These are phyloP conservation scores for Cromileptes altivelis DNA, from an alignment of 2,113 vertebrate species.

Conservation along the genomic window DNA sequence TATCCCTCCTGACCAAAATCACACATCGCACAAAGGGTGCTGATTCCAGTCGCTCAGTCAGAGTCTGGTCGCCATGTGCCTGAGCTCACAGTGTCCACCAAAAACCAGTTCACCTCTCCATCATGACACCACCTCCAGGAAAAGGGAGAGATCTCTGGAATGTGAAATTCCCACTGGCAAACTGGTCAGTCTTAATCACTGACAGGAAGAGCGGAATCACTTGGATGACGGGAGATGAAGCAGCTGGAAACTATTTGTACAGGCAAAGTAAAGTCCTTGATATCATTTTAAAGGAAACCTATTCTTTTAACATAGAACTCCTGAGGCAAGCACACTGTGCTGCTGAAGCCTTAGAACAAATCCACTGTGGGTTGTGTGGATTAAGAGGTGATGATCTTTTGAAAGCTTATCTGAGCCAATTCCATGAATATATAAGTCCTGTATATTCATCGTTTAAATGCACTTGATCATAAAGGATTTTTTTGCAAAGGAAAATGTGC, in stretches of 20 bases:
- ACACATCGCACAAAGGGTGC: neutral
- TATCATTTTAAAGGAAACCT: neutral
- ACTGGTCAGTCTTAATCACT: conserved; percentile 32
- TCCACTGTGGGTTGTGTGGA: neutral
- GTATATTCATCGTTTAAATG: neutral
- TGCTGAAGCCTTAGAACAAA: neutral
- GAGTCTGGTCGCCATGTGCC: conserved; percentile 45
- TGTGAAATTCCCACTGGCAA: conserved; percentile 30
- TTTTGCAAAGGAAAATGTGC: neutral
- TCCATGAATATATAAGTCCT: neutral
- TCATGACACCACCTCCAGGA: conserved; percentile 12
- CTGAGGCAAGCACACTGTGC: neutral
- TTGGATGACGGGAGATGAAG: conserved; percentile 24
- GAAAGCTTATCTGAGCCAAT: neutral
- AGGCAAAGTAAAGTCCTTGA: conserved; percentile 13
- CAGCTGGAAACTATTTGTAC: conserved; percentile 60
- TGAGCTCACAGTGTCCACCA: conserved; percentile 1
- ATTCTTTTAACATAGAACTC: neutral
- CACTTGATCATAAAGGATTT: neutral
- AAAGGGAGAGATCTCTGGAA: conserved; percentile 26
- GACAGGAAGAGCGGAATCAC: conserved; percentile 6
- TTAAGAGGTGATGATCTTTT: neutral
- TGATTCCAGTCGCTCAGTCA: neutral
- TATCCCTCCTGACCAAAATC: neutral
- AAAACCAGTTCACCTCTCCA: conserved; percentile 25